Evolutionary conservation across 2,797 vertebrate genomes (phyloP), one percentile per base, ranked within the genome.

Genomic region (Phrynocephalus forsythii): DNA sequence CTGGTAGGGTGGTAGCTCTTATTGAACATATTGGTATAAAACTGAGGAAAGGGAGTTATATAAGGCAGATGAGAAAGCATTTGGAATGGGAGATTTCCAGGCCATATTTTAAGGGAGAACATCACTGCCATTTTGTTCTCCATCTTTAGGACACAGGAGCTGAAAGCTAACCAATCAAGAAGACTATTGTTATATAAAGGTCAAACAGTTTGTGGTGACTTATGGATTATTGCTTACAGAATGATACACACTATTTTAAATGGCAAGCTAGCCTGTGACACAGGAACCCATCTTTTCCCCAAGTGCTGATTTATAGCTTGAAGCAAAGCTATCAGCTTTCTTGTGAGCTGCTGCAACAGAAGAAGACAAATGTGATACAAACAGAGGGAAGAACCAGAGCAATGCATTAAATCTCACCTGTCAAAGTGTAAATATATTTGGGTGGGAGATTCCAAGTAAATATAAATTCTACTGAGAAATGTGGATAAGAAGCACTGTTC

Each of bases 271-370:
- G 5, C 68, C 50, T 20, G 82, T 56, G 56, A 91, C 90, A 82
- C 83, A 83, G 90, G 67, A 88, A 83, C 83, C 10, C 84, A 71
- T 83, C 72, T 86, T 91, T 83, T 90, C 3, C 66, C 28, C 89
- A 83, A 76, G n/a, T 86, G 79, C 86, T 72, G 91, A 93, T 94
- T 94, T 95, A 95, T 79, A 81, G 72, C 76, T 91, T 73, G 83
- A 93, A 92, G 91, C 72, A 56, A 92, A 90, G 79, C 79, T 86
- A 92, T 86, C 91, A 94, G 84, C 89, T 92, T 89, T 79, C 13
- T 63, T 79, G 24, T 91, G 30, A 91, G 83, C 90, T 91, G 87
- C 66, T 82, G 77, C 82, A 89, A 56, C 84, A 80, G 82, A 92
- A 89, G 0, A 1, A 92, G 86, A 87, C 87, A 73, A 84, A 44